Evolutionary conservation across 1,140 invertebrate genomes (phyloP), one percentile per base, ranked within the genome.

Genomic region (Drosophila nasuta): DNA sequence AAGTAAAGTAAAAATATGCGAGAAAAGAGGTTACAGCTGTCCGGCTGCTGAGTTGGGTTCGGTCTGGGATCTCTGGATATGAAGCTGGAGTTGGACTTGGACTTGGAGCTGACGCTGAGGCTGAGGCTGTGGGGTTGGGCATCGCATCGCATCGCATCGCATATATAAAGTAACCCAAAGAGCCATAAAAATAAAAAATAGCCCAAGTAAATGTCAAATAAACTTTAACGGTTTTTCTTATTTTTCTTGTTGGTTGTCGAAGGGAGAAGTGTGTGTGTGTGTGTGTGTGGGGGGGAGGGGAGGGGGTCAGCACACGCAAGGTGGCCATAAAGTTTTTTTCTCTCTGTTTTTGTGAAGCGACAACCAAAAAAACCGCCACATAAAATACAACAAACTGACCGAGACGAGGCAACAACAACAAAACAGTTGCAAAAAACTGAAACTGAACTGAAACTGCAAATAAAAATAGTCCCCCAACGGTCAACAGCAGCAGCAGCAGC

Each of bases 131-230:
- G 20, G 20, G 20, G 20, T 25, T 25, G 20, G 20, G 35, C 35
- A 38, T 38, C 35, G 35, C 35, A 38, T 8, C 35, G 35, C 35
- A 38, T 8, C 35, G 35, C 35, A 38, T 8, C 6, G 35, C 35
- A 33, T 52, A 60, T 69, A 76, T 69, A 77, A 80, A 80, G 72
- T 74, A 81, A 76, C 70, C 69, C 81, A 72, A 62, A 78, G 75
- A 85, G 86, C 81, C 86, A 86, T 90, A 90, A 90, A 89, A 90
- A 82, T 89, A 86, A 89, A 89, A 89, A 91, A 90, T 86, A 90
- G 78, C 86, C 86, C 77, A 87, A 91, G 87, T 90, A 91, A 88
- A 90, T 90, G 86, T 91, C 86, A 91, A 90, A 87, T 91, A 90
- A 90, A 90, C 76, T 90, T 90, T 91, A 87, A 90, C 86, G 86